These are phyloP conservation scores for Epicauta chinensis DNA, from an alignment of 1,140 invertebrate species.

Conservation along the genomic window DNA sequence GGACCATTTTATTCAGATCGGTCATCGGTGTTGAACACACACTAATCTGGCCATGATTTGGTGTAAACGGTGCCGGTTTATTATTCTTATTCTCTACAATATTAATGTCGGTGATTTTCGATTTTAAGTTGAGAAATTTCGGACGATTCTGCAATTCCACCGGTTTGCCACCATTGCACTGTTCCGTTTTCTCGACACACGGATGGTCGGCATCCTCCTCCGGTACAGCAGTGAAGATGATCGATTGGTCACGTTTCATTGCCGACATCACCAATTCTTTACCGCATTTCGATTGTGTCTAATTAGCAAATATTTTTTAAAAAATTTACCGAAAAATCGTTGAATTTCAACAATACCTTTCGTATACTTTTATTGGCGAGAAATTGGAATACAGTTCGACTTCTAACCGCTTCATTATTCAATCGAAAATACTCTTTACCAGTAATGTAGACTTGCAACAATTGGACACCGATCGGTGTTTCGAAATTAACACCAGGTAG, in stretches of 20 bases:
- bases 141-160: slow-evolving; percentile 33
- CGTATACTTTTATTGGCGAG: slow-evolving; percentile 27
- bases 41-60: slow-evolving; percentile 58
- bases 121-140: slow-evolving; percentile 45
- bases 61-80: slow-evolving; percentile 21
- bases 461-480: slow-evolving; percentile 67
- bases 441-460: slow-evolving; percentile 68
- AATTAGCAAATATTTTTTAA: slow-evolving; percentile 22
- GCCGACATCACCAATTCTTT: slow-evolving; percentile 43
- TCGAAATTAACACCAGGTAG: slow-evolving; percentile 55
- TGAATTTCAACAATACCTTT: slow-evolving; percentile 19
- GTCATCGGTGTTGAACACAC: slow-evolving; percentile 68
- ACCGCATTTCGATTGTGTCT: slow-evolving; percentile 15
- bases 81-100: slow-evolving; percentile 15
- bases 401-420: slow-evolving; percentile 39
- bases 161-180: slow-evolving; percentile 4
- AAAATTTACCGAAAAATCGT: slow-evolving; percentile 10
- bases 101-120: slow-evolving; percentile 31
- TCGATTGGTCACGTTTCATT: slow-evolving; percentile 69
- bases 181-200: slow-evolving; percentile 39
- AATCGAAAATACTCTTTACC: slow-evolving; percentile 54
- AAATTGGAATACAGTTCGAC: slow-evolving; percentile 24
- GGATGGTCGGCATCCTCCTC: slow-evolving; percentile 55
- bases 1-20: slow-evolving; percentile 57
- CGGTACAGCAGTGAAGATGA: slow-evolving; percentile 69